Evolutionary conservation across 1,140 invertebrate genomes (phyloP), one percentile per base, ranked within the genome.

Genomic region (Homarus americanus): DNA sequence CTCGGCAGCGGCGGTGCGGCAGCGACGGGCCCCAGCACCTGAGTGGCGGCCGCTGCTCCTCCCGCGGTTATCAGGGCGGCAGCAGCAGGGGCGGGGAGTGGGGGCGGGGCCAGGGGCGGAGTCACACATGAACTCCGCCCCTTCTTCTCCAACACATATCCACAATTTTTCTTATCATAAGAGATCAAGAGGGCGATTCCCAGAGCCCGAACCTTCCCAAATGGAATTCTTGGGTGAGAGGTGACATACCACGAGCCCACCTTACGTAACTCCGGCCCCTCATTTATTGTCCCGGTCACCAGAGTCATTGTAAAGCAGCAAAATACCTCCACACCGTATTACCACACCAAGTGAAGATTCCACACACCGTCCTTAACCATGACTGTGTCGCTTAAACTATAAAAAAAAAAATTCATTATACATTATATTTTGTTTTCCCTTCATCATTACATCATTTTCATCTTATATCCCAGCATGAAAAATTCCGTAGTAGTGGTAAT

Each of bases 161-260:
- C 12, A 7, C 5, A 32, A 69, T 69, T 69, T 69, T 69, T 69
- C 63, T 69, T 69, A 69, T 69, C n/a, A 69, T 69, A 69, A 63
- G 28, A 69, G n/a, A 69, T 69, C 63, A 69, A 69, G 63, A 32
- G 63, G 5, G 63, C 28, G 63, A 32, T 0, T 69, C 63, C n/a
- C n/a, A 69, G 9, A 2, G 5, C 63, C 44, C 63, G 1, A 69
- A 32, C n/a, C n/a, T 69, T 9, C 63, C 1, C 2, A 69, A 69
- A 32, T 69, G n/a, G 63, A 69, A 69, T 69, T 69, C 63, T 24
- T 32, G 63, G n/a, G 7, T 2, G 58, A 10, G 63, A 32, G 4
- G n/a, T 4, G 63, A 69, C 63, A 69, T 69, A 32, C 63, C 63
- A 69, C n/a, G 58, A 63, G 0, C 58, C n/a, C 10, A 9, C 63